Percentiles rank a stretch among this genome's conserved stretches.
Evolutionary conservation across 2,888 invertebrate genomes (phyloP).

Genomic region (Pollenia labialis): DNA sequence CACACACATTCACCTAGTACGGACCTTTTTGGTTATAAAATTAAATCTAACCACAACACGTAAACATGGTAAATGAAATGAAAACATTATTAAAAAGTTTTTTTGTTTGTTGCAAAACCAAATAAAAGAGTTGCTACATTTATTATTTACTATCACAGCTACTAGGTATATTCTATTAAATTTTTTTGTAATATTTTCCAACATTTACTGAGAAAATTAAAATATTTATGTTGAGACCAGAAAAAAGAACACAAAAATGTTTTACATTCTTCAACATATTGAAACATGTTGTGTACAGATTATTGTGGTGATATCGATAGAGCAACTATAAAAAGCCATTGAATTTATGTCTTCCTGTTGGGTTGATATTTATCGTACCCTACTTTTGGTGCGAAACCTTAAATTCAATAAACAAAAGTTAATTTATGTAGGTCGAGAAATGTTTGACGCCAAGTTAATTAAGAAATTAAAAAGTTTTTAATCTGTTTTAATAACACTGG

Average conservation of each 20-base stretch:
- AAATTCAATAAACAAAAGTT: background rate
- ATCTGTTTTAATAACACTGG: too few species aligned
- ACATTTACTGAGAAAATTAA: constrained; percentile 1
- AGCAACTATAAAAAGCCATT: background rate
- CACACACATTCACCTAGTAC: background rate
- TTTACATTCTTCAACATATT: constrained; percentile 40
- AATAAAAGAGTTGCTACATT: constrained; percentile 8
- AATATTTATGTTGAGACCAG: constrained; percentile 29
- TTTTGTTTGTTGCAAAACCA: constrained; percentile 33
- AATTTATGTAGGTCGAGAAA: background rate
- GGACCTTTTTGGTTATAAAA: constrained; percentile 19
- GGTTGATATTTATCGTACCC: constrained; percentile 17
- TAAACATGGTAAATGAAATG: constrained; percentile 70
- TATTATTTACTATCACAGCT: constrained; percentile 49
- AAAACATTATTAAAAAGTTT: constrained; percentile 62
- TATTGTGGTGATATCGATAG: constrained; percentile 52
- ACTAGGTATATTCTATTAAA: background rate
- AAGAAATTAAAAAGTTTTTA: too few species aligned
- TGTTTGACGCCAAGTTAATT: background rate
- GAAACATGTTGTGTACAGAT: constrained; percentile 44
- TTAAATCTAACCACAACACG: constrained; percentile 57
- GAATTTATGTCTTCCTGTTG: constrained; percentile 31
- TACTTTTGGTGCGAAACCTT: background rate
- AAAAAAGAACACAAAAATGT: constrained; percentile 10
- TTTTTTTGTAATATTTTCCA: constrained; percentile 15